Evolutionary conservation across 1,140 invertebrate species (phyloP), one percentile per base, ranked within the genome.

Genomic region (Heliconius eleuchia): DNA sequence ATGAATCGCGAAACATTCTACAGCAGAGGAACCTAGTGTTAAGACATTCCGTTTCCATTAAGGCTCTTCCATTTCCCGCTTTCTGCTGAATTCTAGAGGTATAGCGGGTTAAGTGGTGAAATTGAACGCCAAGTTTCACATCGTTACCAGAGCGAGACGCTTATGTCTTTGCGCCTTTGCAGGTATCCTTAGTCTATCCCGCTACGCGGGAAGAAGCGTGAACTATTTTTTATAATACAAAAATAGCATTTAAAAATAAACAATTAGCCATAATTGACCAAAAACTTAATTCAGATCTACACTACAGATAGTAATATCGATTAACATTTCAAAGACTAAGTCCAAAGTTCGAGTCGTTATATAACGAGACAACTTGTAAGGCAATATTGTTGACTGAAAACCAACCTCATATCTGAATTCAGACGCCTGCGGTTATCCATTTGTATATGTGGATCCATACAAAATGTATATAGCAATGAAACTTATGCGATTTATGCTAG

Each of bases 361-460:
- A 66, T 30, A 66, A 66, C 27, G 4, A 66, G 23, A 5, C 9
- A 66, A 66, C 27, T 66, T 66, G 60, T 66, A 66, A 66, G 60
- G 60, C 27, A 66, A 66, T 66, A 66, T 66, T 66, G 60, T 66
- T 66, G 60, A 66, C 27, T 66, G 60, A 30, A 66, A 66, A 66
- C 27, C 60, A 66, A 66, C 60, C 60, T 13, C 23, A 66, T 66
- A 66, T 66, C 11, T 9, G 60, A 16, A 66, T 30, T 66, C 9
- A 27, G 60, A 30, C 23, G 60, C 60, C 60, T 66, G 60, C 27
- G 60, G 60, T 18, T 5, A 16, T 27, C 27, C 60, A 30, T 1
- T 66, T 18, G 60, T 66, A 57, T 57, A 9, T 27, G 27, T 66
- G 27, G 27, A 27, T 8, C 3, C 42, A 46, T 46, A 46, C 42